phyloP scores from a whole-genome alignment of 2,113 vertebrate genomes.

The Rhinogobius similis region DNA sequence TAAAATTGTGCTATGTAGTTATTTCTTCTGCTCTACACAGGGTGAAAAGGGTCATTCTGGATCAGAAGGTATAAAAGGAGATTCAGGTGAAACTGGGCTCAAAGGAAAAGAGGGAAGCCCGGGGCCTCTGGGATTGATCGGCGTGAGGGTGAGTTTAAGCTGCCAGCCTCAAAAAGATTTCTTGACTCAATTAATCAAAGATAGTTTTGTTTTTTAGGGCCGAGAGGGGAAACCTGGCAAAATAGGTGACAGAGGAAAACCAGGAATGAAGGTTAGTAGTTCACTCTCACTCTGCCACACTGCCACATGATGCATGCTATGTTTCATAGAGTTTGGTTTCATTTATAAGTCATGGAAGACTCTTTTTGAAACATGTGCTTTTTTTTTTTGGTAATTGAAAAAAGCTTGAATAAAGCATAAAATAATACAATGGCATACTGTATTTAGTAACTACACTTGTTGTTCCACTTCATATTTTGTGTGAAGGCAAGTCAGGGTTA shows the following conservation, averaged over 20 bases:
- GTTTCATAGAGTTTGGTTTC: background rate
- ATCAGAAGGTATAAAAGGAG: conserved; percentile 84
- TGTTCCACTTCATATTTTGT: conserved; percentile 16
- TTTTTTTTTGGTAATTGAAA: conserved; percentile 6
- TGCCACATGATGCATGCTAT: background rate
- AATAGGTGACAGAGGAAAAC: conserved; percentile 87
- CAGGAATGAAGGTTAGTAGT: conserved; percentile 86
- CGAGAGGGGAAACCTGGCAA: conserved; percentile 92
- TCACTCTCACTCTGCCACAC: too few relatives aligned
- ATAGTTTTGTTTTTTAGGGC: conserved; percentile 77
- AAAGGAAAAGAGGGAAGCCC: conserved; percentile 86
- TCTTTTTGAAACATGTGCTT: background rate
- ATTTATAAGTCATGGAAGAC: too few relatives aligned
- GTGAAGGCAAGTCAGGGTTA: conserved; percentile 90
- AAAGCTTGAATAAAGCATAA: background rate
- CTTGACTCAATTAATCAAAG: conserved; percentile 36
- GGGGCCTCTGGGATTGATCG: conserved; percentile 85
- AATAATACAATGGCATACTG: too few relatives aligned
- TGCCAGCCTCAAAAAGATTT: conserved; percentile 13
- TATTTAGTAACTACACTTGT: background rate
- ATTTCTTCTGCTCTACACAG: conserved; percentile 64
- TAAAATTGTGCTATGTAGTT: background rate
- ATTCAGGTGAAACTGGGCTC: conserved; percentile 85
- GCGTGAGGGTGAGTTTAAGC: conserved; percentile 84
- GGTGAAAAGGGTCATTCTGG: conserved; percentile 92